Conservation (phyloP, 2,888 invertebrate species). For the Prosapia bicincta region DNA sequence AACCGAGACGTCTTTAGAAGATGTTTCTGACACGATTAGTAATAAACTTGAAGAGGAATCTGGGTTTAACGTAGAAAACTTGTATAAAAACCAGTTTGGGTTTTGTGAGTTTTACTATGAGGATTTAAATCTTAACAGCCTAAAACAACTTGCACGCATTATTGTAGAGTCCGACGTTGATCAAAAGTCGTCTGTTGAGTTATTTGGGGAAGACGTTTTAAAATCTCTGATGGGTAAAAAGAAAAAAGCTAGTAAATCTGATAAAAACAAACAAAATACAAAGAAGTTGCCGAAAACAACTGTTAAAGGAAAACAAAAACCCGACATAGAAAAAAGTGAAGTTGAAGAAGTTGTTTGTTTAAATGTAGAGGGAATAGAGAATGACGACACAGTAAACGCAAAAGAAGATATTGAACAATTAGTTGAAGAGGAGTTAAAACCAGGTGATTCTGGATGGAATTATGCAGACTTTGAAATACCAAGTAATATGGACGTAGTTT, state of each 20-base stretch:
- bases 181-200: neutral
- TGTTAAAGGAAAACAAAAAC: neutral
- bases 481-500: neutral
- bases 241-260: neutral
- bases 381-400: too few species aligned
- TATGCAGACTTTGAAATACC: neutral
- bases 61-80: neutral
- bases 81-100: neutral
- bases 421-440: neutral
- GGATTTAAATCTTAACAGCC: neutral
- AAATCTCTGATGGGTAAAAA: neutral
- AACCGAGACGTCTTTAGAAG: neutral
- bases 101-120: neutral
- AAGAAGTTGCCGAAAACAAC: neutral
- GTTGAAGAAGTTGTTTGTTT: neutral
- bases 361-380: too few species aligned
- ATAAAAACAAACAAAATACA: neutral
- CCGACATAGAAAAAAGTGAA: neutral
- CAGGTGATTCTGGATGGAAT: neutral
- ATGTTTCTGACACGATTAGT: neutral
- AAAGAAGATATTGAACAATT: too few species aligned
- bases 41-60: neutral
- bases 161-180: neutral
- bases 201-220: neutral
- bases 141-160: neutral